These are phyloP conservation scores for Microtus obscurus DNA, from an alignment of 2,797 vertebrate genomes.

Conservation along the genomic window DNA sequence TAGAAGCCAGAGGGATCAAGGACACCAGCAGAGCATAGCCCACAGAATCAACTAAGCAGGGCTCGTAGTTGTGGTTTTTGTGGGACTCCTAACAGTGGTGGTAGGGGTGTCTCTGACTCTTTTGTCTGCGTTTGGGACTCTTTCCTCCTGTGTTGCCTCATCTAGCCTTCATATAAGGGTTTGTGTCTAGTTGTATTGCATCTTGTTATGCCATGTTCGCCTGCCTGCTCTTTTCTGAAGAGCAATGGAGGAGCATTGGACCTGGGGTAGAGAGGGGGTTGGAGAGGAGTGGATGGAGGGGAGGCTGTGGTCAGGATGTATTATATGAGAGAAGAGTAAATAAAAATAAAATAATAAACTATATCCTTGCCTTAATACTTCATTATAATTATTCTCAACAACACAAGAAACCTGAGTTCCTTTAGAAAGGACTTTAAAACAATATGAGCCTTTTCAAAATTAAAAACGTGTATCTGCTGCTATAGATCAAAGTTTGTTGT, in stretches of 20 bases:
- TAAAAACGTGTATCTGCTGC: constrained; percentile 1
- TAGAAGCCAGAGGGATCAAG: not conserved
- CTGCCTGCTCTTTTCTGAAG: not conserved
- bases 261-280: not conserved
- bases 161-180: not conserved
- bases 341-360: not conserved
- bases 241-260: not conserved
- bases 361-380: not conserved
- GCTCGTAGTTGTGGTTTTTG: not conserved
- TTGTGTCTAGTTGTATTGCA: not conserved
- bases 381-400: not conserved
- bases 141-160: not conserved
- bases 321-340: not conserved
- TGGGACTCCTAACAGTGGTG: not conserved
- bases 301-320: no score
- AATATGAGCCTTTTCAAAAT: not conserved
- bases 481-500: not conserved
- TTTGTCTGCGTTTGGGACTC: not conserved
- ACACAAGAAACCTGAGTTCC: not conserved
- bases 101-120: not conserved
- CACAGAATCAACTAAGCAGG: not conserved
- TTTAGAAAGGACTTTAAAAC: constrained; percentile 52
- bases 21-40: not conserved
- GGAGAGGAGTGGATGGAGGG: no score
- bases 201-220: no score